Evolutionary conservation across 1,140 invertebrate genomes (phyloP), one percentile per base, ranked within the genome.

Genomic region (Lethocerus indicus): DNA sequence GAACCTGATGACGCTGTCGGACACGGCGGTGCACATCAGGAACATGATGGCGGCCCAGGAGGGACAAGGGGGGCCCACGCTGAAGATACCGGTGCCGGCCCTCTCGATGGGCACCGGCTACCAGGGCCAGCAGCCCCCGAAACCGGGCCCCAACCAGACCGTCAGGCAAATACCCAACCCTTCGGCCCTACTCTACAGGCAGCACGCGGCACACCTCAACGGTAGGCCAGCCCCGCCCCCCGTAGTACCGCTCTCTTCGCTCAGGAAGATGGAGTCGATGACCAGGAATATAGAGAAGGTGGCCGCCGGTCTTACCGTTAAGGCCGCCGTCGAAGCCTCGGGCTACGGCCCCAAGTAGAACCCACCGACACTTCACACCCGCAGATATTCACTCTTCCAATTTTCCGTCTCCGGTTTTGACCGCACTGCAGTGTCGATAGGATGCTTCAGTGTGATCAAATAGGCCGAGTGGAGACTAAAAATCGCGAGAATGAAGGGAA

Each of bases 111-210:
- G 21, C 13, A 4, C 14, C 2, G 26, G 28, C 1, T 32, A 28
- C 3, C 44, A 21, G 13, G n/a, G 21, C 2, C 43, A 43, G 9
- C 5, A 14, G 16, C 41, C 50, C 9, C 46, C 36, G 12, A 29
- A 41, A 7, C 21, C 47, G 14, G 61, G 61, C 42, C 63, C 61
- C 20, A 66, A 64, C 53, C 63, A 64, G 46, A 57, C 48, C 25
- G 61, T 66, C 2, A 49, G 64, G 12, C 63, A 65, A 42, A 66
- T 66, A 42, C 63, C 64, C 2, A 64, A 65, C 51, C 63, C 64
- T 9, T 62, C 61, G 1, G 56, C 59, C 1, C 45, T 64, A 12
- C 54, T 62, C 27, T 58, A 55, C 47, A 54, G 61, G 41, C 56
- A 59, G 26, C 54, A 58, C 16, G 51, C 21, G 5, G 25, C 28